Conservation (phyloP, 2,888 invertebrate genomes). For the Drosophila nr. medialis region DNA sequence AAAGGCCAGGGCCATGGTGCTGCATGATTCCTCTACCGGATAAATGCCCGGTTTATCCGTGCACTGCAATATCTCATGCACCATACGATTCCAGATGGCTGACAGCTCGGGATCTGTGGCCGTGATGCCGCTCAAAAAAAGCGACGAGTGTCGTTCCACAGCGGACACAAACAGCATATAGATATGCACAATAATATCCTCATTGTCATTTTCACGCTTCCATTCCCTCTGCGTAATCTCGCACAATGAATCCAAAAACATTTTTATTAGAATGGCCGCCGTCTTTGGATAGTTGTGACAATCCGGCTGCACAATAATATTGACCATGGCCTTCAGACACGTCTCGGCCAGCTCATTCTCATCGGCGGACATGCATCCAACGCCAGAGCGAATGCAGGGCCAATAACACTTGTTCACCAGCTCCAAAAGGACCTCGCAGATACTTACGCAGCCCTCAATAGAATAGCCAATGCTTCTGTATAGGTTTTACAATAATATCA, state of each 20-base stretch:
- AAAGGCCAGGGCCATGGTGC: slow-evolving; percentile 94
- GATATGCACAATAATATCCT: slow-evolving; percentile 88
- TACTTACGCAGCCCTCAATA: slow-evolving; percentile 83
- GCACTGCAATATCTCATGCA: slow-evolving; percentile 91
- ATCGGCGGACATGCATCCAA: slow-evolving; percentile 86
- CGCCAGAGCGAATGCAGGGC: slow-evolving; percentile 84
- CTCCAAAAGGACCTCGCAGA: slow-evolving; percentile 84
- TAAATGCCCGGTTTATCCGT: slow-evolving; percentile 92
- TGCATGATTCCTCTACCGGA: slow-evolving; percentile 94
- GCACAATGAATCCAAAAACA: slow-evolving; percentile 87
- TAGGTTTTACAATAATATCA: not conserved
- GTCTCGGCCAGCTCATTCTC: slow-evolving; percentile 87
- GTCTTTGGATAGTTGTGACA: slow-evolving; percentile 87
- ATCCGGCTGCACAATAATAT: slow-evolving; percentile 86
- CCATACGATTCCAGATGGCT: slow-evolving; percentile 87
- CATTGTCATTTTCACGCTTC: slow-evolving; percentile 85
- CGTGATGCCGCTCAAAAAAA: slow-evolving; percentile 84
- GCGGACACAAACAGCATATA: slow-evolving; percentile 89
- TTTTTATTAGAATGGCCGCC: slow-evolving; percentile 87
- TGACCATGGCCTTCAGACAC: slow-evolving; percentile 87
- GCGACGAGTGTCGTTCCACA: slow-evolving; percentile 89
- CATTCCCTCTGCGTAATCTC: slow-evolving; percentile 86
- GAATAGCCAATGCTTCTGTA: slow-evolving; percentile 82
- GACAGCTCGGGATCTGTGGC: slow-evolving; percentile 85
- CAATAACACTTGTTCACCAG: slow-evolving; percentile 85